Conservation (phyloP, 2,113 vertebrate genomes). For the Tursiops truncatus region DNA sequence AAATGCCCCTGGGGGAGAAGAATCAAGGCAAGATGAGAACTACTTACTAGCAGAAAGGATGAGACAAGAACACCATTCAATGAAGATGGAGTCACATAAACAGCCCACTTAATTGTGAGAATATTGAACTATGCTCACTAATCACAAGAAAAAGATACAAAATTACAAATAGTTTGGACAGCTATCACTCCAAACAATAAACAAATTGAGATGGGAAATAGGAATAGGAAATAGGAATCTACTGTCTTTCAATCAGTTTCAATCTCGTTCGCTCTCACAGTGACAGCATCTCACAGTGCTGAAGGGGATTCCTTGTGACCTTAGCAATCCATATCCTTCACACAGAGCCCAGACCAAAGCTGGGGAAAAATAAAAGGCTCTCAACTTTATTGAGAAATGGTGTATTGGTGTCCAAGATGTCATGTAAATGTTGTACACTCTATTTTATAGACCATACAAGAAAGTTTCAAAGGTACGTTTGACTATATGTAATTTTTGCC, state of each 20-base stretch:
- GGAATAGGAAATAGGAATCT: background rate
- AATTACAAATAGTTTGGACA: background rate
- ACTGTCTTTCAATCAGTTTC: background rate
- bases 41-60: background rate
- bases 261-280: background rate
- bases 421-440: background rate
- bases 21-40: background rate
- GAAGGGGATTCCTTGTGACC: background rate
- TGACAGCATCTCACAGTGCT: background rate
- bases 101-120: background rate
- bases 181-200: background rate
- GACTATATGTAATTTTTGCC: background rate
- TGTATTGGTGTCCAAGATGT: background rate
- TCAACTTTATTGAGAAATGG: background rate
- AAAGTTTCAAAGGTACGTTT: constrained; percentile 31
- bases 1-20: background rate
- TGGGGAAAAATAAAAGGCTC: background rate
- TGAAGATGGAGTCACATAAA: background rate
- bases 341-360: background rate
- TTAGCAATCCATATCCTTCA: background rate
- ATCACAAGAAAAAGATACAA: background rate
- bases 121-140: background rate
- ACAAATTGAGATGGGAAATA: background rate
- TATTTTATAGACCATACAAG: background rate
- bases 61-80: background rate